A percentile compares a stretch with the other conserved stretches of the same genome.
phyloP scores from a whole-genome alignment of 2,113 vertebrate genomes.

The Pituophis catenifer region DNA sequence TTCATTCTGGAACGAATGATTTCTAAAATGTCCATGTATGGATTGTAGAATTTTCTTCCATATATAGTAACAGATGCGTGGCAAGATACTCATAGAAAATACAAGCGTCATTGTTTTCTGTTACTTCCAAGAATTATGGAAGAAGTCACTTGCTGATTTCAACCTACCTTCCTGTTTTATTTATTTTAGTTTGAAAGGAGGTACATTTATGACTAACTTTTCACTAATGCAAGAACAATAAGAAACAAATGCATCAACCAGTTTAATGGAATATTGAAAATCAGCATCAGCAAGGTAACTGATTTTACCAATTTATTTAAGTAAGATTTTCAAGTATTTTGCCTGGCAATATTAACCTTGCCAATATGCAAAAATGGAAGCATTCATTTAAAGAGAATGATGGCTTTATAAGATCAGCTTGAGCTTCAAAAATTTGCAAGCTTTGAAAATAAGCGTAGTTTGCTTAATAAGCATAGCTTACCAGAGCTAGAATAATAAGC shows the following conservation, averaged over 20 bases:
- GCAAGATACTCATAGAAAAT: background rate
- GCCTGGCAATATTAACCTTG: constrained; percentile 22
- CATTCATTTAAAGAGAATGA: background rate
- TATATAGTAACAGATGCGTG: background rate
- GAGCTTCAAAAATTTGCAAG: constrained; percentile 1
- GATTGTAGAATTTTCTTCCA: background rate
- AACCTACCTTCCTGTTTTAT: background rate
- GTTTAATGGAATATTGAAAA: constrained; percentile 44
- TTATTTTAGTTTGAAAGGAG: constrained; percentile 33
- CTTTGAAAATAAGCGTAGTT: background rate
- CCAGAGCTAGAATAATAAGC: background rate
- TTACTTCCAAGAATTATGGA: constrained; percentile 32
- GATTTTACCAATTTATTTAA: constrained; percentile 44
- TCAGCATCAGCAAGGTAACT: constrained; percentile 34
- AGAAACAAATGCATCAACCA: constrained; percentile 45
- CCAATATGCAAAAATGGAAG: constrained; percentile 2
- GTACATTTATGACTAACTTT: constrained; percentile 31
- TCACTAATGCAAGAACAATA: constrained; percentile 45
- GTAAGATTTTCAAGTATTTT: constrained; percentile 36
- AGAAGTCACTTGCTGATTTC: constrained; percentile 15
- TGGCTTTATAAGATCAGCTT: background rate
- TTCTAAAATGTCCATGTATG: background rate
- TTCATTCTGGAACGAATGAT: background rate
- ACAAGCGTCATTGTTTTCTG: background rate
- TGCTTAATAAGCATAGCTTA: background rate